Base-by-base conservation (phyloP, 1,140 invertebrate species). In the Trichonephila clavata region DNA sequence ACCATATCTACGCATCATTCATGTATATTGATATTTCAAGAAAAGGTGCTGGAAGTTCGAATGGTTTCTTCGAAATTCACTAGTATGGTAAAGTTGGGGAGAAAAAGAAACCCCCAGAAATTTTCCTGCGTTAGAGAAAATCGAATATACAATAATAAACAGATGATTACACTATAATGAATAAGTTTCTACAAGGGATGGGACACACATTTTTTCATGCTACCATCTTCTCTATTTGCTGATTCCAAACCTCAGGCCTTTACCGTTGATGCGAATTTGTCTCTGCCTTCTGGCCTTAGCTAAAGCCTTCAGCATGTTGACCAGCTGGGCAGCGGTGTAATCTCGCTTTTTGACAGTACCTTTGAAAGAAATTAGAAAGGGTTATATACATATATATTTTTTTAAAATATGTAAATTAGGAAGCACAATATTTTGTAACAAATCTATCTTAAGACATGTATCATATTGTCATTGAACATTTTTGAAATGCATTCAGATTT, bases 251-350 rank as follows among this genome's bases (percentile, higher is more conserved):
- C 89, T 59, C 57, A 90, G 18, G 8, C 68, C 68, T 50, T 90
- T 90, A 7, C 89, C 89, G 6, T 71, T 27, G 24, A 90, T 81
- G 39, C 89, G 68, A 39, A 80, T 81, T 39, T 90, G 71, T n/a
- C 89, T n/a, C 60, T 90, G 89, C 71, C 89, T 80, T 61, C 89
- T 50, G n/a, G 89, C 71, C 32, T 90, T 90, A 21, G 89, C 89
- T n/a, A 90, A 6, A 7, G 89, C 89, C 60, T 90, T 90, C 68
- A 90, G 68, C 89, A 90, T 90, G 71, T 90, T 90, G 65, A 90
- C 77, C 59, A 90, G 77, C 71, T 90, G 89, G 57, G 89, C 89
- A 24, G 89, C 89, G 18, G 89, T 90, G 68, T 90, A 90, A 24
- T 90, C 89, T 27, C 89, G 39, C 60, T 90, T 90, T 20, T 90